A percentile compares a stretch with the other conserved stretches of the same genome.
Conservation (phyloP, 2,113 vertebrate genomes). For the Mixornis gularis region DNA sequence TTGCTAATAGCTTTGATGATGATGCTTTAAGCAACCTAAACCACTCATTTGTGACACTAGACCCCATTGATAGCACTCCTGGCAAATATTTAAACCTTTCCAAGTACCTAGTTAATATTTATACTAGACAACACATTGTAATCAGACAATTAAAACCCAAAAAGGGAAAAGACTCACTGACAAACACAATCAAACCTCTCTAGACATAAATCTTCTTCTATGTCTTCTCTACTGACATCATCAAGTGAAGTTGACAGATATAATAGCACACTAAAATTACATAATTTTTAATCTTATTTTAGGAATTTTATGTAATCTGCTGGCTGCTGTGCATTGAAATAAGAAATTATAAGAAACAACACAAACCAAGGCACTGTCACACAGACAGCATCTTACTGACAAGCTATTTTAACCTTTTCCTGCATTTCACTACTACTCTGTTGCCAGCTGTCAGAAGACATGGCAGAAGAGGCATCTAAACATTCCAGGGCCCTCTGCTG, state of each 20-base stretch:
- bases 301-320: not conserved
- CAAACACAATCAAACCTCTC: not conserved
- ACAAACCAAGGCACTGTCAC: not conserved
- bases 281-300: not conserved
- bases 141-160: not conserved
- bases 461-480: not conserved
- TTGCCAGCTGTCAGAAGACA: not conserved
- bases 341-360: not conserved
- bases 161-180: not conserved
- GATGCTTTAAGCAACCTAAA: not conserved
- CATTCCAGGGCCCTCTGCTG: not conserved
- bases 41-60: not conserved
- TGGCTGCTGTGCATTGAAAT: not conserved
- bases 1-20: not conserved
- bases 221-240: not conserved
- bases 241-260: not conserved
- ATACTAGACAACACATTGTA: not conserved
- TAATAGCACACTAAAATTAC: not conserved
- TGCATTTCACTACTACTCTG: not conserved
- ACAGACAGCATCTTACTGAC: not conserved
- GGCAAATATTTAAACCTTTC: not conserved
- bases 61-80: not conserved
- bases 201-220: not conserved
- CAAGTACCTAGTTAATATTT: not conserved
- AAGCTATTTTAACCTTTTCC: not conserved